Evolutionary conservation across 1,140 invertebrate genomes (phyloP), one percentile per base, ranked within the genome.

Genomic region (Lucilia sericata): DNA sequence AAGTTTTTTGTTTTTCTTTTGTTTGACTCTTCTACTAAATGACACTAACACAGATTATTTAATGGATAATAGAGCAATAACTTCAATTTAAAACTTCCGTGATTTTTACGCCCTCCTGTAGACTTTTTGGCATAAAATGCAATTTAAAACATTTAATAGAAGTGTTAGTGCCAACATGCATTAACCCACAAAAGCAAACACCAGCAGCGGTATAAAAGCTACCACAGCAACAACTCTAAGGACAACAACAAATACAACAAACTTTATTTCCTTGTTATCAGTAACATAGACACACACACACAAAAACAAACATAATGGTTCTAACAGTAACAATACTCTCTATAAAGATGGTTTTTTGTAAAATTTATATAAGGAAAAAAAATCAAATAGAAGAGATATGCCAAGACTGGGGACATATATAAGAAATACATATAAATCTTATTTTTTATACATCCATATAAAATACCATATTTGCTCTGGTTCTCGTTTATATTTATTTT

Each of bases 81-180:
- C 65, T 70, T 70, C 65, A 70, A 70, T 70, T 70, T 70, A 70
- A 70, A 70, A 70, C 65, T 70, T 70, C 65, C 65, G n/a, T 70
- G 65, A 70, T 70, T 70, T 70, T 70, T 70, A 70, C 19, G n/a
- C 65, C 65, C 65, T 70, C n/a, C 65, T 21, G 65, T 21, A 70
- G 65, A 70, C 65, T 21, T 70, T 60, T 70, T 70, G 65, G 65
- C 65, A 70, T 70, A 70, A 70, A 70, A 70, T 70, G 65, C 65
- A 70, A 70, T 70, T 70, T 70, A 70, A 70, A 70, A 70, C 65
- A 70, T 70, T 70, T 70, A 70, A 70, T 70, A 25, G 65, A 70
- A 70, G 65, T 70, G 65, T 70, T 70, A 70, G n/a, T 70, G 65
- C 65, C 65, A 70, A 70, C 65, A 70, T 70, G 65, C 65, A 70